Base-by-base conservation (phyloP, 2,797 vertebrate species). In the Epinephelus awoara region DNA sequence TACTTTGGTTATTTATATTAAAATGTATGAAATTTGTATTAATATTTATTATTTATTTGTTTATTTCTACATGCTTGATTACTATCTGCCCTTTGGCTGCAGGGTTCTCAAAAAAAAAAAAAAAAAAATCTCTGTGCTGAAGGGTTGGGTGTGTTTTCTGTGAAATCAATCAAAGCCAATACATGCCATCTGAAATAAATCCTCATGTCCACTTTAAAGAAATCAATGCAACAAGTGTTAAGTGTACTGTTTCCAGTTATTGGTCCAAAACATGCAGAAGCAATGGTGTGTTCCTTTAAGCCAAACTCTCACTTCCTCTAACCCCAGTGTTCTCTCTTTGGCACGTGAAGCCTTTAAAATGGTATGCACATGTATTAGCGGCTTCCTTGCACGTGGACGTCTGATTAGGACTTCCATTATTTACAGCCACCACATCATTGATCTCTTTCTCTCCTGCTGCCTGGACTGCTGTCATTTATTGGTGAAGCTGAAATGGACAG, bases 321-420 rank as follows among this genome's bases (percentile, higher is more conserved):
- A 67, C 23, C 72, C 77, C 59, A 19, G 27, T 87, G 77, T 76
- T 82, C 80, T 85, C n/a, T 23, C 27, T 83, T 80, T 66, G 67
- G 69, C 85, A 90, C 67, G 72, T 88, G 82, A 72, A 46, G 49
- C 65, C 23, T 82, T 82, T 74, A 67, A 84, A 84, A 67, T 76
- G 58, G 9, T 57, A 55, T 70, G 72, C 75, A 87, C 82, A 72
- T 81, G 85, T 75, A 72, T 78, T 66, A 77, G 63, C 59, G 62
- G 77, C 84, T 85, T 82, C 57, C 57, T 25, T 6, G 64, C 89
- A 90, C 63, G 77, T 92, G 90, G 13, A 40, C 51, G 34, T 78
- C 76, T 18, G 13, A 85, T 77, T 69, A 77, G 50, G 69, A 85
- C 50, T 70, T 83, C 72, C 46, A 80, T 82, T 77, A 64, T 67